Conservation (phyloP, 2,113 vertebrate species). For the Nanorana parkeri region DNA sequence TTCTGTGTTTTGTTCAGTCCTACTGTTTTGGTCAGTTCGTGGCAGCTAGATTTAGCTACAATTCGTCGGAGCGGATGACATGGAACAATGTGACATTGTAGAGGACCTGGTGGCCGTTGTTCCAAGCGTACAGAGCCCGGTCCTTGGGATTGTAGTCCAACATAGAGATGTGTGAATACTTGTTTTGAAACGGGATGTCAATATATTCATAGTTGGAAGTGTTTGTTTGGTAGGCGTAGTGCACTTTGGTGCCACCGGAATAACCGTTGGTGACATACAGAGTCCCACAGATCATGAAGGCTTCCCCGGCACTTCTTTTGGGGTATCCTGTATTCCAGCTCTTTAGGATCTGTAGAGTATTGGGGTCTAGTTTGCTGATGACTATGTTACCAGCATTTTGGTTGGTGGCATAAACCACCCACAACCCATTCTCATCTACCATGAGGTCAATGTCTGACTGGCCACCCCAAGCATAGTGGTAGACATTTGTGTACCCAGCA, state of each 20-base stretch:
- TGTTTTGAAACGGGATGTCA: slow-evolving; percentile 96
- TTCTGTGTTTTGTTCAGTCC: not conserved
- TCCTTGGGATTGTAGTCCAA: slow-evolving; percentile 98
- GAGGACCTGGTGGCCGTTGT: slow-evolving; percentile 96
- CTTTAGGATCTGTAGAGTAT: slow-evolving; percentile 88
- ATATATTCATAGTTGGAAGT: slow-evolving; percentile 98
- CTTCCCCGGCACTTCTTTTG: slow-evolving; percentile 94
- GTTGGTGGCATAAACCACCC: slow-evolving; percentile 97
- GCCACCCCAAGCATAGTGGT: slow-evolving; percentile 97
- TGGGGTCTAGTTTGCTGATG: slow-evolving; percentile 93
- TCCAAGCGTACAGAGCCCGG: slow-evolving; percentile 96
- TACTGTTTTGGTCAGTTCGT: slow-evolving; percentile 52
- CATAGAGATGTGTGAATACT: slow-evolving; percentile 98
- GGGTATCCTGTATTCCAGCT: slow-evolving; percentile 97
- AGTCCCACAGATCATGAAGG: slow-evolving; percentile 98
- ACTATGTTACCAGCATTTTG: slow-evolving; percentile 98
- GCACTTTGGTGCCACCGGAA: slow-evolving; percentile 95
- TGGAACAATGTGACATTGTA: slow-evolving; percentile 98
- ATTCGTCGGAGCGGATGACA: slow-evolving; percentile 91
- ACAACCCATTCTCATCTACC: slow-evolving; percentile 94
- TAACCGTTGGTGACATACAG: slow-evolving; percentile 97
- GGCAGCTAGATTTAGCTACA: slow-evolving; percentile 74
- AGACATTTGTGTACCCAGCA: slow-evolving; percentile 94
- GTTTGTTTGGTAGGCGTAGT: slow-evolving; percentile 97
- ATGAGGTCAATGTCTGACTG: slow-evolving; percentile 98